These are phyloP conservation scores for Pararge aegeria DNA, from an alignment of 1,140 invertebrate genomes.

Conservation along the genomic window DNA sequence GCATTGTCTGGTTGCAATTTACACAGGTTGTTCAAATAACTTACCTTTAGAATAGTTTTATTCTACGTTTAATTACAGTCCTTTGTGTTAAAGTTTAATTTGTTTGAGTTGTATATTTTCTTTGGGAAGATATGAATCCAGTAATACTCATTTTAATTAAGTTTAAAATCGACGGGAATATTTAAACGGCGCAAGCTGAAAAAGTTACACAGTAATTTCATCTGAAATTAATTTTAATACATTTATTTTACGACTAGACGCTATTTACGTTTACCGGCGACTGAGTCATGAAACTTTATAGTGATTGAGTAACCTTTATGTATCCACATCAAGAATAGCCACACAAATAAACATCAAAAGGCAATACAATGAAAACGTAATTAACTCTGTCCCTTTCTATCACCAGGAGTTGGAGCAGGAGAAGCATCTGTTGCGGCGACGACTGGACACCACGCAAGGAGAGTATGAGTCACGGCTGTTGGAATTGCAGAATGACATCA, in stretches of 20 bases:
- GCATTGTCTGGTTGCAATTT: slow-evolving; percentile 14
- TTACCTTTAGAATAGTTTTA: background rate
- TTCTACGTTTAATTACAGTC: background rate
- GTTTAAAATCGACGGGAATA: too few species aligned
- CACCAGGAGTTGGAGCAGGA: slow-evolving; percentile 95
- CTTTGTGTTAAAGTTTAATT: background rate
- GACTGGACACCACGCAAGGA: slow-evolving; percentile 90
- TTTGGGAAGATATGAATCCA: too few species aligned
- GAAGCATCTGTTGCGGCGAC: slow-evolving; percentile 91
- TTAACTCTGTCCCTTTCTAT: slow-evolving; percentile 1
- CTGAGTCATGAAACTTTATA: background rate
- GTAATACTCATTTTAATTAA: too few species aligned
- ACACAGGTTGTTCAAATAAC: slow-evolving; percentile 7
- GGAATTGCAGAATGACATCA: slow-evolving; percentile 93
- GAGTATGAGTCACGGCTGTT: slow-evolving; percentile 94
- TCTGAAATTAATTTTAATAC: background rate
- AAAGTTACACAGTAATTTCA: too few species aligned
- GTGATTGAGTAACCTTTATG: background rate
- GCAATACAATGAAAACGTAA: background rate
- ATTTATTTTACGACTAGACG: background rate
- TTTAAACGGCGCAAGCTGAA: too few species aligned
- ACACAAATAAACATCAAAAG: background rate
- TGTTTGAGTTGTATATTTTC: background rate
- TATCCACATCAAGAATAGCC: background rate
- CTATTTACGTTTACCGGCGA: background rate